Conservation (phyloP, 2,113 vertebrate genomes). For the Himantopus leucocephalus region DNA sequence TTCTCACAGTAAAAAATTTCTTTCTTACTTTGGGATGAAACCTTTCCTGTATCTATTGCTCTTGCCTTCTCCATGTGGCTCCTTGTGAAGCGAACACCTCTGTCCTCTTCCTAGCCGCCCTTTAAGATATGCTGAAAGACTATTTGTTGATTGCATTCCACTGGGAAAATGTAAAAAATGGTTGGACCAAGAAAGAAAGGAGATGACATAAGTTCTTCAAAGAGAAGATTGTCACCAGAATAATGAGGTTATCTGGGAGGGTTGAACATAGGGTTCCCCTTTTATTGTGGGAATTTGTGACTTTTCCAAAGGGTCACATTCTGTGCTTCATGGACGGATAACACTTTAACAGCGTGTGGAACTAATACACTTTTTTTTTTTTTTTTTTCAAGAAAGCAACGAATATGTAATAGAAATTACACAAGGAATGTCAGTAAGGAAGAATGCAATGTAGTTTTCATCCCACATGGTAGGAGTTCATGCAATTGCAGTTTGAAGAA, state of each 20-base stretch:
- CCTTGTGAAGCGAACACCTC: not conserved
- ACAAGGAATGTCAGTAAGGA: not conserved
- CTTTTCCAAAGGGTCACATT: not conserved
- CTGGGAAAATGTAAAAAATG: rapidly evolving
- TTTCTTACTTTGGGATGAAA: not conserved
- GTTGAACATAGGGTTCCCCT: not conserved
- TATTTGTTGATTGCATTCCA: not conserved
- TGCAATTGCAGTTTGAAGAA: not conserved
- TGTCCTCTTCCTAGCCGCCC: not conserved
- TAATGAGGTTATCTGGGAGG: not conserved
- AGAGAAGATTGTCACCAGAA: not conserved
- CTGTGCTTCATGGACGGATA: not conserved
- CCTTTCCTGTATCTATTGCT: not conserved
- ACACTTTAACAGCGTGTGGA: not conserved
- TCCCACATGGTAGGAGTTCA: not conserved
- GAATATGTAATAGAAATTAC: not conserved
- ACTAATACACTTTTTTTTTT: rapidly evolving
- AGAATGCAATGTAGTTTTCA: not conserved
- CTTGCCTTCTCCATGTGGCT: not conserved
- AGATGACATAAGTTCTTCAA: not conserved
- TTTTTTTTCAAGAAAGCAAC: not conserved
- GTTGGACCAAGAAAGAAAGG: not conserved
- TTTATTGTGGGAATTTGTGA: not conserved
- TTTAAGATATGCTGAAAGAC: not conserved
- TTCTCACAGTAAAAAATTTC: not conserved